Evolutionary conservation across 2,797 vertebrate species (phyloP).

Genomic region (Coranthus polyacanthus): DNA sequence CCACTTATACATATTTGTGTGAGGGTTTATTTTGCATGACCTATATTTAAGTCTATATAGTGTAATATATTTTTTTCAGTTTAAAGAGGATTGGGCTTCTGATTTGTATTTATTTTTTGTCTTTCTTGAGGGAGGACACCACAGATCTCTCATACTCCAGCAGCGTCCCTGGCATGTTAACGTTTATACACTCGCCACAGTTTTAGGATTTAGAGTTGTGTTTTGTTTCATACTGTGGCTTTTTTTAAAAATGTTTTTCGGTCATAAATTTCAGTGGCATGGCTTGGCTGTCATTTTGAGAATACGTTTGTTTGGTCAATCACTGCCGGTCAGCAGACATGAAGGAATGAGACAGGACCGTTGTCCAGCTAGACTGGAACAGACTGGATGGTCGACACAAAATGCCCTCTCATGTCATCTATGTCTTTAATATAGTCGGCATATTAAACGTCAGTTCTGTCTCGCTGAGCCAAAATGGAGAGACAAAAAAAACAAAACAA

Average conservation of each 20-base stretch:
- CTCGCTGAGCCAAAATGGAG: neutral
- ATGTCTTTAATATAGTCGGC: no score
- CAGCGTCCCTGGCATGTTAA: neutral
- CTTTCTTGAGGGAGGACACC: no score
- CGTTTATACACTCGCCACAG: neutral
- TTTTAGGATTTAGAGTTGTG: conserved; percentile 30
- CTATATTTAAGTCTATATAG: no score
- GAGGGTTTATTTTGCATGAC: no score
- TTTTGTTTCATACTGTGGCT: conserved; percentile 30
- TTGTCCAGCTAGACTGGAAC: neutral
- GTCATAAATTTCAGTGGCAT: conserved; percentile 8
- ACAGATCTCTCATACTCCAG: no score
- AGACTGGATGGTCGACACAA: neutral
- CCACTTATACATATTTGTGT: no score
- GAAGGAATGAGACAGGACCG: neutral
- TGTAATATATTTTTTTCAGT: no score
- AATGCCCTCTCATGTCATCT: no score
- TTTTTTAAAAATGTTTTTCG: conserved; percentile 9
- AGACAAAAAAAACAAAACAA: neutral
- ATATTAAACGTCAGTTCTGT: no score
- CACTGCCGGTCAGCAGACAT: conserved; percentile 3
- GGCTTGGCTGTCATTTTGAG: conserved; percentile 9
- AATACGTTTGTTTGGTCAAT: conserved; percentile 1
- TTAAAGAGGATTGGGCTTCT: no score
- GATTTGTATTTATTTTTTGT: no score